Evolutionary conservation across 2,113 vertebrate species (phyloP).

Genomic region (Hypomesus transpacificus): DNA sequence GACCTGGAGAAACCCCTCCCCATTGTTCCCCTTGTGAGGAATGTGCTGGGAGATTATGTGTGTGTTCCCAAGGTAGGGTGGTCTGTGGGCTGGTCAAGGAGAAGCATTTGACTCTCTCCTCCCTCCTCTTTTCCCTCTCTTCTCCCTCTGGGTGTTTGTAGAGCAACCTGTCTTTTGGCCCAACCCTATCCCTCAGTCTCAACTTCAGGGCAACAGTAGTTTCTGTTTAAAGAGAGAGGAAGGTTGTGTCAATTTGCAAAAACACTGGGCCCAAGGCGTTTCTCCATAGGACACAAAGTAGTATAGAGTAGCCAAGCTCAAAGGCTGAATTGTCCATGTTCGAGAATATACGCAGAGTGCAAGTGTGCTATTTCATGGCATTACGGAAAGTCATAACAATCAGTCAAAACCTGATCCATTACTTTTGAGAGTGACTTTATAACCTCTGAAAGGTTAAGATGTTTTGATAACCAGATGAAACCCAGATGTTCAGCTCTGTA

Average conservation of each 20-base stretch:
- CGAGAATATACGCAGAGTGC: slow-evolving; percentile 12
- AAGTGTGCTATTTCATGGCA: slow-evolving; percentile 23
- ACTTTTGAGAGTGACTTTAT: slow-evolving; percentile 18
- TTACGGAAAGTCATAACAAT: slow-evolving; percentile 27
- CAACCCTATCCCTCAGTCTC: background rate
- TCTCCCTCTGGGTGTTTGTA: background rate
- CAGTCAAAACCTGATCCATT: slow-evolving; percentile 14
- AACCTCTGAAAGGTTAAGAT: slow-evolving; percentile 13
- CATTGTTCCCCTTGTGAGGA: slow-evolving; percentile 12
- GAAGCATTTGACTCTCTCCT: no score
- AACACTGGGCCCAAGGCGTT: slow-evolving; percentile 7
- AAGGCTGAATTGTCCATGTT: slow-evolving; percentile 11
- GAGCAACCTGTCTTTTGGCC: background rate
- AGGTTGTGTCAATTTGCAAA: slow-evolving; percentile 3
- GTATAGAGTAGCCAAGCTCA: slow-evolving; percentile 10
- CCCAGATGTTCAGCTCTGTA: slow-evolving; percentile 15
- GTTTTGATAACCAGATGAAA: slow-evolving; percentile 18
- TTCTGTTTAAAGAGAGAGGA: slow-evolving; percentile 9
- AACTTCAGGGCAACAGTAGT: background rate
- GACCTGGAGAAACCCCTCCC: background rate
- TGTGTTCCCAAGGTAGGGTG: slow-evolving; percentile 20
- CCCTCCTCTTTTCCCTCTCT: background rate
- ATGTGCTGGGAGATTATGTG: slow-evolving; percentile 9
- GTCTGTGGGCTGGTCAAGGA: background rate
- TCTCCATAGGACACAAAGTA: slow-evolving; percentile 12